phyloP scores from a whole-genome alignment of 2,797 vertebrate genomes.

The Myotis myotis region DNA sequence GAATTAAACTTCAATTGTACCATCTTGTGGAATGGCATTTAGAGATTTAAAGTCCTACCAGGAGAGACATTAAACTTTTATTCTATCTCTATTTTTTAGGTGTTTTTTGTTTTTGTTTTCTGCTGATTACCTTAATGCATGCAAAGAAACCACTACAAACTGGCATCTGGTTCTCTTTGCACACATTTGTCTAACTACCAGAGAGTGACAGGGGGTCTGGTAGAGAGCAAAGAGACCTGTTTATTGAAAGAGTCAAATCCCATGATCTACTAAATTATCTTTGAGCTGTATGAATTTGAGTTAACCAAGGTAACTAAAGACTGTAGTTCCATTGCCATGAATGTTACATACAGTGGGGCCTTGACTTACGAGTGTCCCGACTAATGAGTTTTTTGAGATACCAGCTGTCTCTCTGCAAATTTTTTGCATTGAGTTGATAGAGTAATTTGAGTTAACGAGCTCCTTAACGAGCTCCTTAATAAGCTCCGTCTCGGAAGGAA shows the following conservation, averaged over 20 bases:
- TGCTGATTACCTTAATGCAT: neutral
- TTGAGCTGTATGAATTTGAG: neutral
- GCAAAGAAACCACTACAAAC: neutral
- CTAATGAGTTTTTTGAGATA: too few species aligned
- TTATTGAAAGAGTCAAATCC: neutral
- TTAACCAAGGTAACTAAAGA: slow-evolving; percentile 24
- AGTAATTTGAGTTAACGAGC: too few species aligned
- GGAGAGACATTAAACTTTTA: neutral
- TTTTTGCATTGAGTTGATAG: too few species aligned
- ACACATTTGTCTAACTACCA: neutral
- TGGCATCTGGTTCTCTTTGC: neutral
- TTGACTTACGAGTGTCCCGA: too few species aligned
- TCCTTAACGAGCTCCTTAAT: too few species aligned
- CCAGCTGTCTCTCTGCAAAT: too few species aligned
- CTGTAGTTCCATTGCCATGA: neutral
- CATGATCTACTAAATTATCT: neutral
- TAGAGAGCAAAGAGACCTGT: neutral
- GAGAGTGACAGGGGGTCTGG: neutral
- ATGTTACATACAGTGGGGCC: neutral
- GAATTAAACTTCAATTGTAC: neutral
- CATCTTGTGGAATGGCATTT: neutral
- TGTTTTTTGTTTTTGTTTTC: neutral
- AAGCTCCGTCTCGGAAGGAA: too few species aligned
- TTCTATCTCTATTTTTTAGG: neutral
- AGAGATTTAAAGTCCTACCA: neutral